Evolutionary conservation across 2,888 invertebrate genomes (phyloP), one percentile per base, ranked within the genome.

Genomic region (Aethes cnicana): DNA sequence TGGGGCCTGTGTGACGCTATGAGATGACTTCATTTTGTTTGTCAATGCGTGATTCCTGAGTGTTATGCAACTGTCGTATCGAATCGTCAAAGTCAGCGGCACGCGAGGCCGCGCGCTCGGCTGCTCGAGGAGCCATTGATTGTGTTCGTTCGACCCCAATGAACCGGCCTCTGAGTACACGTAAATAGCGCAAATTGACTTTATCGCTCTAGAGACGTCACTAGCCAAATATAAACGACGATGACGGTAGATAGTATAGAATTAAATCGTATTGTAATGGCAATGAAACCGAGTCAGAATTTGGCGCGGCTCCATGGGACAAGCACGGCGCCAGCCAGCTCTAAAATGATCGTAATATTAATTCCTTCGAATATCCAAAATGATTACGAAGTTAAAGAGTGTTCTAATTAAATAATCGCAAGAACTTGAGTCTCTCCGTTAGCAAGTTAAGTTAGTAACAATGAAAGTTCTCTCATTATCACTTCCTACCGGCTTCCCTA

Each of bases 31-130:
- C 30, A 44, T 44, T 42, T 46, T 47, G n/a, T 42, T 46, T 47
- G n/a, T 26, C 17, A 28, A 36, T 33, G 49, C 54, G 47, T 72
- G 68, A 58, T 59, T 59, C 62, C 53, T 57, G 55, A 50, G 54
- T 58, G 59, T 75, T 69, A 68, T 66, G 58, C 56, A 66, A 66
- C 36, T 37, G 25, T 57, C 46, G 55, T 59, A 65, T 66, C 59
- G 55, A 66, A 66, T 63, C 55, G 59, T 59, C 17, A 49, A 57
- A 60, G 48, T 61, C 62, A 56, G 58, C 55, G 58, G 60, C 78
- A 74, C 69, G 76, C 77, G 71, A 78, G 72, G 72, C 66, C 72
- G 61, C 35, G 21, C 44, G 54, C 41, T 50, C 59, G 48, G 56
- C 43, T 62, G 62, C 62, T 64, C 62, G 62, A 58, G 59, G 55